Evolutionary conservation across 1,140 invertebrate species (phyloP).

Genomic region (Meloidogyne floridensis): DNA sequence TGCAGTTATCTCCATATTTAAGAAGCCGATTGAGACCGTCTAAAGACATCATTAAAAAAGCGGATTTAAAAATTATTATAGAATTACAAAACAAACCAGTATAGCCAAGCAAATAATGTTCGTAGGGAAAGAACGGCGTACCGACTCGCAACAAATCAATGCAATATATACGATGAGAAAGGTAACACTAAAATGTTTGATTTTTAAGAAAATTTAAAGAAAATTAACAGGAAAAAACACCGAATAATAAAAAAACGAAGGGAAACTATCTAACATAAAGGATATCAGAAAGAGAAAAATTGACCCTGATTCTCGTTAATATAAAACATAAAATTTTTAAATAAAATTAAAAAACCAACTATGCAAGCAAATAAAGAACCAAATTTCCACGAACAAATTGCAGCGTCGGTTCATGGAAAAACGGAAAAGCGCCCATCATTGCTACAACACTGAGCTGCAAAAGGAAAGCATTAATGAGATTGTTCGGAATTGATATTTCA

Average conservation of each 20-base stretch:
- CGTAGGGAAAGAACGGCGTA: constrained; percentile 59
- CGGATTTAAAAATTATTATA: not conserved
- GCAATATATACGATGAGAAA: constrained; percentile 61
- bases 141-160: constrained; percentile 62
- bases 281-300: too few species aligned
- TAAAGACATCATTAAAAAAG: too few species aligned
- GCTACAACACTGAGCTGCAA: constrained; percentile 59
- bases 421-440: constrained; percentile 60
- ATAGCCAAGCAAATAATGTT: constrained; percentile 60
- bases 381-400: constrained; percentile 40
- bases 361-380: constrained; percentile 35
- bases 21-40: constrained; percentile 55
- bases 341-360: not conserved
- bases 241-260: too few species aligned
- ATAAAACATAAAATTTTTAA: not conserved
- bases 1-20: constrained; percentile 31
- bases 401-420: constrained; percentile 50
- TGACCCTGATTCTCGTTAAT: too few species aligned
- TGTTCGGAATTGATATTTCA: not conserved
- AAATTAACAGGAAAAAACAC: too few species aligned
- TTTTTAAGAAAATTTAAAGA: too few species aligned
- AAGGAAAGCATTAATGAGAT: not conserved
- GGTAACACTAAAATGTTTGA: not conserved
- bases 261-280: not conserved
- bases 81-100: constrained; percentile 32